These are phyloP conservation scores for Uloborus diversus DNA, from an alignment of 1,140 invertebrate genomes.

Conservation along the genomic window DNA sequence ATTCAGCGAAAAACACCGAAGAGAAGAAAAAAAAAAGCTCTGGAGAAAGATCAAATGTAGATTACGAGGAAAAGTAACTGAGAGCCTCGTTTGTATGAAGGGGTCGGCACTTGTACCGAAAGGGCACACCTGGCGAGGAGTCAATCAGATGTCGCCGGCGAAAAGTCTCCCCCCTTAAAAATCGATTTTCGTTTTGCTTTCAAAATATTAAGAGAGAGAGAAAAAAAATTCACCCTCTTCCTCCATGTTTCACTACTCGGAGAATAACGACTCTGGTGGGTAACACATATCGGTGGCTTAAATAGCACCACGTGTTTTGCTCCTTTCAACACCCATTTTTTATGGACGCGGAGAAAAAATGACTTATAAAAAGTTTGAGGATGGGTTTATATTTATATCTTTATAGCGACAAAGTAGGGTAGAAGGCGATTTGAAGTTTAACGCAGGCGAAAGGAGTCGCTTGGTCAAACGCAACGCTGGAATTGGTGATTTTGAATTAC, in stretches of 20 bases:
- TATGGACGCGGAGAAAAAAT: background rate
- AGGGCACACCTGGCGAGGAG: conserved; percentile 44
- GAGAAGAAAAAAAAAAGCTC: background rate
- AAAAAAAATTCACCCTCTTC: background rate
- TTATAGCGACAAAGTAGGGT: too few relatives aligned
- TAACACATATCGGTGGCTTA: conserved; percentile 1
- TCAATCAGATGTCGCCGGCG: conserved; percentile 45
- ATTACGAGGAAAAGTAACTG: conserved; percentile 34
- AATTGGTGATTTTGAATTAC: too few relatives aligned
- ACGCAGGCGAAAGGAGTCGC: too few relatives aligned
- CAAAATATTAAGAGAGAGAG: too few relatives aligned
- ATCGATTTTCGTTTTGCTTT: conserved; percentile 47
- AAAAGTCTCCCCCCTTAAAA: background rate
- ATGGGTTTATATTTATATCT: background rate
- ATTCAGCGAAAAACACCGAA: background rate
- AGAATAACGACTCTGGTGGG: background rate
- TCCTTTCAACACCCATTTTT: background rate
- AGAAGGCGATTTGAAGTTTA: too few relatives aligned
- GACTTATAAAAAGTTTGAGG: background rate
- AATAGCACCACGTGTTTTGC: background rate
- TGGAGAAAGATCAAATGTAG: conserved; percentile 49
- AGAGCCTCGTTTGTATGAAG: conserved; percentile 7
- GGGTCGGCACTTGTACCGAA: background rate
- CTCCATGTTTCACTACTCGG: background rate
- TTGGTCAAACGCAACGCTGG: too few relatives aligned